Conservation (phyloP, 2,888 invertebrate species). For the Crioceris asparagi region DNA sequence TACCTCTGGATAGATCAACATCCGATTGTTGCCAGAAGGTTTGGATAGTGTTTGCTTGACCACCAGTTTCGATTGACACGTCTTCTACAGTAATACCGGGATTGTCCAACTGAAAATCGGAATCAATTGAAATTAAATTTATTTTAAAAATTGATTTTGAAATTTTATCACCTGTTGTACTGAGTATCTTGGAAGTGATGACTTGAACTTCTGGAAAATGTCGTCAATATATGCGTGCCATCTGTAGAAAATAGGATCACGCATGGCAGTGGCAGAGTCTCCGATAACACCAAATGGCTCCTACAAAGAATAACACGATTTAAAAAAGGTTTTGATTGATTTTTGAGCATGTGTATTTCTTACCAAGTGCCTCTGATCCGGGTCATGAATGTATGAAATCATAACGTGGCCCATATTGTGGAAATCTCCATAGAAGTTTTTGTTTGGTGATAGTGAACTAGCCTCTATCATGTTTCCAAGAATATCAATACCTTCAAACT, state of each 20-base stretch:
- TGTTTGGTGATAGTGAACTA: slow-evolving; percentile 56
- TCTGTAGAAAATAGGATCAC: slow-evolving; percentile 78
- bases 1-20: slow-evolving; percentile 65
- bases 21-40: slow-evolving; percentile 76
- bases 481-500: slow-evolving; percentile 63
- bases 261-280: slow-evolving; percentile 74
- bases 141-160: too few species aligned
- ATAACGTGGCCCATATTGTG: slow-evolving; percentile 77
- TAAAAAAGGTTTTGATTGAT: too few species aligned
- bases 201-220: slow-evolving; percentile 65
- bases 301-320: too few species aligned
- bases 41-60: slow-evolving; percentile 42
- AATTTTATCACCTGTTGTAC: slow-evolving; percentile 47
- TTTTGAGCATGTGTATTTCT: slow-evolving; percentile 24
- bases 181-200: slow-evolving; percentile 55
- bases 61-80: slow-evolving; percentile 44
- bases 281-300: slow-evolving; percentile 79
- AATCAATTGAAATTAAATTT: too few species aligned
- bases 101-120: slow-evolving; percentile 53
- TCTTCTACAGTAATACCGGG: slow-evolving; percentile 51
- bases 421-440: slow-evolving; percentile 62
- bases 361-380: slow-evolving; percentile 64
- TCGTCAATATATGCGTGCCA: slow-evolving; percentile 76
- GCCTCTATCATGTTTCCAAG: slow-evolving; percentile 74
- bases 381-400: slow-evolving; percentile 68